Conservation (phyloP, 2,797 vertebrate genomes). For the Tapirus indicus region DNA sequence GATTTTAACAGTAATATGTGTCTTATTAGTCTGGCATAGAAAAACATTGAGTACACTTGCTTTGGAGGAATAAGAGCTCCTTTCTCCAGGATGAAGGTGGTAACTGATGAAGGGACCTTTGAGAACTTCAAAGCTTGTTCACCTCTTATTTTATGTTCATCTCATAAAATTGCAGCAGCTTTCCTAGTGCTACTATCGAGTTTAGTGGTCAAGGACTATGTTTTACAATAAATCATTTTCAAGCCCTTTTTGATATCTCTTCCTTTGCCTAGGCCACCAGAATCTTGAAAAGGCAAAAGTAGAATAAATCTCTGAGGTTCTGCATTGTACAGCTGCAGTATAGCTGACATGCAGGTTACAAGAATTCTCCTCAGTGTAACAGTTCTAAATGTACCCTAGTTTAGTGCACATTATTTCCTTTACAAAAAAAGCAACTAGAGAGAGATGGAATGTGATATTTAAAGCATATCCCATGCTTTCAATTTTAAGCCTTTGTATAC, state of each 20-base stretch:
- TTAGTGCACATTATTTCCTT: not conserved
- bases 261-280: conserved; percentile 63
- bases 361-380: not conserved
- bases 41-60: conserved; percentile 4
- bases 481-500: conserved; percentile 20
- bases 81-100: conserved; percentile 75
- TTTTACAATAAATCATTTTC: conserved; percentile 85
- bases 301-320: conserved; percentile 71
- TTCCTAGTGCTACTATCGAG: conserved; percentile 73
- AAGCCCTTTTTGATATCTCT: conserved; percentile 78
- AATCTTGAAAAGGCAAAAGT: conserved; percentile 76
- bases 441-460: not conserved
- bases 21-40: conserved; percentile 74
- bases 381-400: not conserved
- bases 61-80: conserved; percentile 73
- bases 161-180: conserved; percentile 81
- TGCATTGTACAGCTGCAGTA: not conserved
- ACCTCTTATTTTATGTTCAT: conserved; percentile 80
- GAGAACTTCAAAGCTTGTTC: conserved; percentile 73
- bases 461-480: not conserved
- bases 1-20: conserved; percentile 75
- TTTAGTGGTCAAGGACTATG: conserved; percentile 73
- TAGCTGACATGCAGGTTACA: conserved; percentile 34
- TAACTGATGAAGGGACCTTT: conserved; percentile 80
- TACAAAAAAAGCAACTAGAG: not conserved